Evolutionary conservation across 1,140 invertebrate genomes (phyloP), one percentile per base, ranked within the genome.

Genomic region (Ips typographus): DNA sequence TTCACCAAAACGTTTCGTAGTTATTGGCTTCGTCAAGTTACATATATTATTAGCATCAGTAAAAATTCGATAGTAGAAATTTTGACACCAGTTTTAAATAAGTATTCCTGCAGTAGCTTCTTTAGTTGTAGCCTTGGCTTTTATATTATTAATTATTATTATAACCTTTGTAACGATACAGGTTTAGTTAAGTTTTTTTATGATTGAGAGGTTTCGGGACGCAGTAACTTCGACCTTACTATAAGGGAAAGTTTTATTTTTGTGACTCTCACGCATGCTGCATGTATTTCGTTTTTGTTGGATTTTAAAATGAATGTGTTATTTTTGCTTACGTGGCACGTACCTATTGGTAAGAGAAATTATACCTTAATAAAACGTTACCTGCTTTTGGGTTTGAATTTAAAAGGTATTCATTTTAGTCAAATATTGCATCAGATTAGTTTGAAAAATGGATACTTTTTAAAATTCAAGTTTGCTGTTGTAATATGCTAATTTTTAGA

Each of bases 181-280:
- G 56, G 55, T n/a, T 64, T 49, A 22, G 40, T 60, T 68, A 60
- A 53, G 67, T 70, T 72, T 67, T 51, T 59, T 72, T 63, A 72
- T 75, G 75, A 76, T 73, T 77, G 74, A 59, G 57, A 73, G 55
- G 74, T 44, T 71, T 68, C 63, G 68, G 71, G 78, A 77, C 73
- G 65, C 74, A 71, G 47, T 40, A 72, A 78, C 65, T 78, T 74
- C 77, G 68, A 78, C 79, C 79, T 80, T 80, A 80, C 79, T 80
- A 80, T 80, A 80, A 80, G 77, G 79, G 78, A 79, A 79, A 77
- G 76, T 74, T 72, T 70, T 82, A 82, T 78, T 80, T 65, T 61
- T n/a, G n/a, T 66, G 55, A 38, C 49, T 62, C 36, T 41, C 7
- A 38, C 22, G 62, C 56, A 68, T 51, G 58, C 40, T 22, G 61